Conservation (phyloP, 2,888 invertebrate species). For the Pyrrhia umbra region DNA sequence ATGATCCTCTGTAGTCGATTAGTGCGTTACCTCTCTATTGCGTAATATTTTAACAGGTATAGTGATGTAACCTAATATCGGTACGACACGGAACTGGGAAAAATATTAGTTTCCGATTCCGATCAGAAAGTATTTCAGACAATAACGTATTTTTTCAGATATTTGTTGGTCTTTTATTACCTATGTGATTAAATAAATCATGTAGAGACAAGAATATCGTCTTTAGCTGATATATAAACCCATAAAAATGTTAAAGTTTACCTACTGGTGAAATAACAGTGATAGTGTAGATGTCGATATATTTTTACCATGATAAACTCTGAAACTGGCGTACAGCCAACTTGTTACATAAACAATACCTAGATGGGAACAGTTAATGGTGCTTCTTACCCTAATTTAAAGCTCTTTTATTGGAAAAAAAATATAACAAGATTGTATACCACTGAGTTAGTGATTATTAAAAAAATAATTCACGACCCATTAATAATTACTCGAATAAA, state of each 20-base stretch:
- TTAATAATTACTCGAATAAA: too few species aligned
- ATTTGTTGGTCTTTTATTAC: not conserved
- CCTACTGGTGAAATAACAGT: not conserved
- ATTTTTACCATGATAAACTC: slow-evolving; percentile 4
- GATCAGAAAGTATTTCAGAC: too few species aligned
- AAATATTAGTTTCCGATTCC: not conserved
- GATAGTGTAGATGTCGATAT: not conserved
- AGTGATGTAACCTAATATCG: not conserved
- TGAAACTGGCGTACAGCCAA: slow-evolving; percentile 32
- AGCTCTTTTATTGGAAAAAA: too few species aligned
- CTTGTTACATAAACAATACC: slow-evolving; percentile 2
- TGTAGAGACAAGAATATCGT: not conserved
- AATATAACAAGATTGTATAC: too few species aligned
- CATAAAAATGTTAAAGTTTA: not conserved
- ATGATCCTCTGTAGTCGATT: not conserved
- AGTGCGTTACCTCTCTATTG: not conserved
- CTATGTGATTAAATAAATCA: not conserved
- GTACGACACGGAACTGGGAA: not conserved
- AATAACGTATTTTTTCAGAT: not conserved
- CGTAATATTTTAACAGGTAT: not conserved
- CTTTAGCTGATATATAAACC: not conserved
- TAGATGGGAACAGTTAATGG: not conserved
- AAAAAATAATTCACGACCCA: too few species aligned
- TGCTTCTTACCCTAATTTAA: too few species aligned
- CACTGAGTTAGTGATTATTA: too few species aligned